These are phyloP conservation scores for Pheosia tremula DNA, from an alignment of 2,888 invertebrate species.

Conservation along the genomic window DNA sequence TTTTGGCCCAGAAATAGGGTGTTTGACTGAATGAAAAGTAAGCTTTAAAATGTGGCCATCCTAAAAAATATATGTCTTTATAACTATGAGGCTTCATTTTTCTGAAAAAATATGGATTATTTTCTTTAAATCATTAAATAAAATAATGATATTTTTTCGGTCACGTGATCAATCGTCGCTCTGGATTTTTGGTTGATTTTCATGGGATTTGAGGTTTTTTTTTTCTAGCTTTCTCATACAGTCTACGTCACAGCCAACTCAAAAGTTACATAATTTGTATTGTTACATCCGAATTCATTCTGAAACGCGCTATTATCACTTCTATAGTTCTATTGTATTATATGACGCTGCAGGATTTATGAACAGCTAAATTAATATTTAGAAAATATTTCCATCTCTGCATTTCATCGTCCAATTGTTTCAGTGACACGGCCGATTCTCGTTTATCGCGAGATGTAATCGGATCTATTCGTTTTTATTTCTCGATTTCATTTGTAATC, in stretches of 20 bases:
- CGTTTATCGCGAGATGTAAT: conserved; percentile 22
- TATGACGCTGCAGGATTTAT: background rate
- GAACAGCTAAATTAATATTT: conserved; percentile 2
- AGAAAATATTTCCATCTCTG: conserved; percentile 2
- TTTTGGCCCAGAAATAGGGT: too few relatives aligned
- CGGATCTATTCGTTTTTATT: conserved; percentile 43
- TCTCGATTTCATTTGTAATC: conserved; percentile 62
- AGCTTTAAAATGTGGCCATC: too few relatives aligned
- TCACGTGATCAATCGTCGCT: too few relatives aligned
- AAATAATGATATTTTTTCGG: too few relatives aligned
- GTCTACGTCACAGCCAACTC: background rate
- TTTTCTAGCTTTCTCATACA: too few relatives aligned
- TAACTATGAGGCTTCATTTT: too few relatives aligned
- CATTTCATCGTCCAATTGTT: conserved; percentile 9
- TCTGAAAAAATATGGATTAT: too few relatives aligned
- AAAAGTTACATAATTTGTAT: background rate
- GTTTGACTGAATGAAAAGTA: too few relatives aligned
- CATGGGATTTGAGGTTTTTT: too few relatives aligned
- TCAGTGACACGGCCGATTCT: conserved; percentile 6
- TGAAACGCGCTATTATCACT: background rate
- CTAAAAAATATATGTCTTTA: too few relatives aligned
- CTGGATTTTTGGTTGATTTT: too few relatives aligned
- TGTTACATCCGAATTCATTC: background rate
- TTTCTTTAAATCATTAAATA: too few relatives aligned
- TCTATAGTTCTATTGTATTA: background rate